Evolutionary conservation across 2,797 vertebrate species (phyloP).

Genomic region (Liparis tanakae): DNA sequence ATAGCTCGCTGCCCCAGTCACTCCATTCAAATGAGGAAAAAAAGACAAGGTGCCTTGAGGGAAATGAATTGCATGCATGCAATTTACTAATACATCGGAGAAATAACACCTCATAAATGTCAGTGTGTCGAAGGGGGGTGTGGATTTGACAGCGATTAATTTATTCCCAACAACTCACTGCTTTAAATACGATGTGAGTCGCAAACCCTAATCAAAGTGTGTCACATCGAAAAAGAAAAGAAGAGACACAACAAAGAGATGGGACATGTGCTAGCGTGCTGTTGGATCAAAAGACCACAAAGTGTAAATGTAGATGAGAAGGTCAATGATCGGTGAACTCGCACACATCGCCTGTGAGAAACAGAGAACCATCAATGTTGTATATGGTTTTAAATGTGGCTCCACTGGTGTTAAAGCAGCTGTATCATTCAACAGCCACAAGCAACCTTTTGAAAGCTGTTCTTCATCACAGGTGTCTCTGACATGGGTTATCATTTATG

Average conservation of each 20-base stretch:
- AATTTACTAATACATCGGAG: conserved; percentile 77
- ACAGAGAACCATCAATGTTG: neutral
- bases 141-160: conserved; percentile 67
- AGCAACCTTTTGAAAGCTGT: neutral
- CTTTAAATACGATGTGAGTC: conserved; percentile 37
- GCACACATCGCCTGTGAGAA: neutral
- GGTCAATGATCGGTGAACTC: conserved; percentile 22
- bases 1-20: conserved; percentile 70
- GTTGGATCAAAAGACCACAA: neutral
- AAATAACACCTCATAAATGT: conserved; percentile 74
- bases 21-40: conserved; percentile 66
- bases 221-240: conserved; percentile 20
- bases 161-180: conserved; percentile 54
- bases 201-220: conserved; percentile 24
- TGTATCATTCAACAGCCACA: conserved; percentile 12
- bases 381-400: conserved; percentile 5
- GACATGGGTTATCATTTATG: conserved; percentile 5
- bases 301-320: conserved; percentile 23
- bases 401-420: neutral
- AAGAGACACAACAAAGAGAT: conserved; percentile 9
- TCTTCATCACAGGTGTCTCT: neutral
- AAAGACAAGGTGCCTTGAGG: conserved; percentile 73
- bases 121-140: conserved; percentile 47
- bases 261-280: neutral
- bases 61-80: conserved; percentile 76